These are phyloP conservation scores for Cerceris rybyensis DNA, from an alignment of 2,888 invertebrate species.

Conservation along the genomic window DNA sequence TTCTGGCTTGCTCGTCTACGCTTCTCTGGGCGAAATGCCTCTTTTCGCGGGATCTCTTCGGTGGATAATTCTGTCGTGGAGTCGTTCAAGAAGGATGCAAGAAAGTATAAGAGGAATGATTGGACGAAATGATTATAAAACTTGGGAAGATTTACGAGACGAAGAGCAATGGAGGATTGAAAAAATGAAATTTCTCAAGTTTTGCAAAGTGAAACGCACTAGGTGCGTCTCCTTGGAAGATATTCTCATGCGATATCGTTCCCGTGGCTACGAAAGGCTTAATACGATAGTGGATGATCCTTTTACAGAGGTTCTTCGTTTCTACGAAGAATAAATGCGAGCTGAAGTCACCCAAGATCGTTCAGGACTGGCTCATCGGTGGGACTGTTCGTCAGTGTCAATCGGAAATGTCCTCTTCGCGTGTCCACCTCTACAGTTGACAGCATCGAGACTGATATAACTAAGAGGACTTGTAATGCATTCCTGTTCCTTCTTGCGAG, in stretches of 20 bases:
- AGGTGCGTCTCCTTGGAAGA: not conserved
- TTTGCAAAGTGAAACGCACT: too few species aligned
- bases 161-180: too few species aligned
- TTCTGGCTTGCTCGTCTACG: slow-evolving; percentile 20
- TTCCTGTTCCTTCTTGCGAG: slow-evolving; percentile 28
- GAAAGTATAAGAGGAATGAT: too few species aligned
- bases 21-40: not conserved
- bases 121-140: too few species aligned
- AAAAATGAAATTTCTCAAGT: too few species aligned
- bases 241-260: slow-evolving; percentile 7
- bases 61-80: too few species aligned
- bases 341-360: slow-evolving; percentile 14
- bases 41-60: not conserved
- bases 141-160: too few species aligned
- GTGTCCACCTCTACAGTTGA: slow-evolving; percentile 20
- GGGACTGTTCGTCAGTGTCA: slow-evolving; percentile 53
- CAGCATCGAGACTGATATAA: slow-evolving; percentile 40
- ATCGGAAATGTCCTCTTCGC: slow-evolving; percentile 40
- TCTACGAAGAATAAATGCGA: slow-evolving; percentile 12
- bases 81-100: too few species aligned
- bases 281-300: slow-evolving; percentile 8
- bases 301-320: slow-evolving; percentile 15
- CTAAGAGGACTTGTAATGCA: slow-evolving; percentile 26
- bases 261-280: not conserved
- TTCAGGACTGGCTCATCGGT: slow-evolving; percentile 32